Percentiles rank a stretch among this genome's conserved stretches.
Evolutionary conservation across 2,113 vertebrate genomes (phyloP).

Genomic region (Microcebus jonahi): DNA sequence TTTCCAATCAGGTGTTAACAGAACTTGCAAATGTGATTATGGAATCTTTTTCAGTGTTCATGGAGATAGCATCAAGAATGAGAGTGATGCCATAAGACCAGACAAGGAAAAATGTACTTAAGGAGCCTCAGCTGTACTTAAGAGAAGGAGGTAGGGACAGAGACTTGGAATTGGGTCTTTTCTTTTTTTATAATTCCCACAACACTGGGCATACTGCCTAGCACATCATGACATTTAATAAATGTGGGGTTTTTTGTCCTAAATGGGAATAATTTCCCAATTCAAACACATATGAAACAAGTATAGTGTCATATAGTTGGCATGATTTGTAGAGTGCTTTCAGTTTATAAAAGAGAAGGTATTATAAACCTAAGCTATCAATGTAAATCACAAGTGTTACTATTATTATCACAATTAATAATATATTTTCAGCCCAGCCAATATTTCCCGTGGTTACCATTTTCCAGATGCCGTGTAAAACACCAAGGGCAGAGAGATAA

Average conservation of each 20-base stretch:
- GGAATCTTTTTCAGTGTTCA: background rate
- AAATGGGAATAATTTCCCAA: slow-evolving; percentile 18
- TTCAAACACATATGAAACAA: slow-evolving; percentile 21
- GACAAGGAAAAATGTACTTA: background rate
- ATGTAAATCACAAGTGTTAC: background rate
- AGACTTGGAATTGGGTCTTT: background rate
- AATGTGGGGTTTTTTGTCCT: background rate
- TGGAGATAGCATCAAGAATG: background rate
- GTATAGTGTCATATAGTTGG: background rate
- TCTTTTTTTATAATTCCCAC: slow-evolving; percentile 8
- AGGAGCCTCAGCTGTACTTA: background rate
- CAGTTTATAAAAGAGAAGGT: background rate
- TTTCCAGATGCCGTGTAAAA: background rate
- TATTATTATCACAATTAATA: slow-evolving; percentile 27
- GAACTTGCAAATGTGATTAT: background rate
- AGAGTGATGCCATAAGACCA: background rate
- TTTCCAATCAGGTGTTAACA: background rate
- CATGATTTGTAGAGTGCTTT: background rate
- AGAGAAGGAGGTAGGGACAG: background rate
- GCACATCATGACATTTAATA: slow-evolving; percentile 1
- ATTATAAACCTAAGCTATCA: slow-evolving; percentile 10
- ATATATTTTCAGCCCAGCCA: background rate
- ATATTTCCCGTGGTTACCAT: background rate
- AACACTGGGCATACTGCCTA: background rate
- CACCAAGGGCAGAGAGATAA: background rate